These are phyloP conservation scores for Corythoichthys intestinalis DNA, from an alignment of 2,113 vertebrate species.

Conservation along the genomic window DNA sequence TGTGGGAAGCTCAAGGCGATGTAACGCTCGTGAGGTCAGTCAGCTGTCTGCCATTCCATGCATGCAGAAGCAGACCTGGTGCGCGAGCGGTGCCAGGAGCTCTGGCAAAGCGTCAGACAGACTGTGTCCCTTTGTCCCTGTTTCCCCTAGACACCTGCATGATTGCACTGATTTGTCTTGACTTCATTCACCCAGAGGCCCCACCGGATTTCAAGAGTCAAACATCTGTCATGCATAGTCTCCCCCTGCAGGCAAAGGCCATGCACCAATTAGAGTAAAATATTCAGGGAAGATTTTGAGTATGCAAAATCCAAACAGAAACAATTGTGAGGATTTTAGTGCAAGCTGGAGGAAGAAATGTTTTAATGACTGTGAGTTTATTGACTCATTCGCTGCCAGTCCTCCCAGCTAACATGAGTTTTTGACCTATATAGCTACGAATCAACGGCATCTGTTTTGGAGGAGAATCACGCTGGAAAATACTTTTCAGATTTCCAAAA, in stretches of 20 bases:
- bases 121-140: constrained; percentile 61
- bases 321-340: neutral
- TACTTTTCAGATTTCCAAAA: neutral
- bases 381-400: neutral
- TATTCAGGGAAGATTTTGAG: constrained; percentile 23
- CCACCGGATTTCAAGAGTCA: constrained; percentile 63
- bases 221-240: constrained; percentile 68
- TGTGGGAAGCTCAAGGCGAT: constrained; percentile 67
- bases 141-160: constrained; percentile 65
- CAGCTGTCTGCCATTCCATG: constrained; percentile 62
- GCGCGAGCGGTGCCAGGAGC: constrained; percentile 52
- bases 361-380: constrained; percentile 3
- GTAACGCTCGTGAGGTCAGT: constrained; percentile 57
- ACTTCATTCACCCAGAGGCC: constrained; percentile 60
- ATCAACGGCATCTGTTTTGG: too few relatives aligned
- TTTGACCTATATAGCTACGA: too few relatives aligned
- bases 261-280: constrained; percentile 14
- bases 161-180: constrained; percentile 69
- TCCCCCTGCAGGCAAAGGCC: constrained; percentile 31
- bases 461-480: neutral
- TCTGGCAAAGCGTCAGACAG: constrained; percentile 37
- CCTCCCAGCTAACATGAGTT: too few relatives aligned
- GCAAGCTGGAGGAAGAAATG: neutral
- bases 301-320: constrained; percentile 4
- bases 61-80: constrained; percentile 53